Percentiles rank a stretch among this genome's conserved stretches.
Evolutionary conservation across 2,113 vertebrate species (phyloP).

Genomic region (Puntigrus tetrazona): DNA sequence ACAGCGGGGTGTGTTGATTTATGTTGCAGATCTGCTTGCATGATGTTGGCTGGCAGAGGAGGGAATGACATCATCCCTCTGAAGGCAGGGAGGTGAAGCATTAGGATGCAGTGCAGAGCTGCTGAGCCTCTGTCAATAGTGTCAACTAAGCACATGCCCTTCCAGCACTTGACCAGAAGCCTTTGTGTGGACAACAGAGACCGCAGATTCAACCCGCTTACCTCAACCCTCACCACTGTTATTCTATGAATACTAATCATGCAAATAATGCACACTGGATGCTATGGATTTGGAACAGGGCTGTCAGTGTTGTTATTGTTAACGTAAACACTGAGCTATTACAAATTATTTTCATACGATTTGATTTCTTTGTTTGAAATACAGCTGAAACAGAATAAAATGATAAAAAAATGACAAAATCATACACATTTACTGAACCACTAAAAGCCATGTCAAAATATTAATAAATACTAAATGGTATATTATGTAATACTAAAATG

Average conservation of each 20-base stretch:
- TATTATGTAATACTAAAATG: background rate
- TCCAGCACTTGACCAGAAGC: conserved; percentile 12
- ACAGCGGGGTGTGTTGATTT: conserved; percentile 28
- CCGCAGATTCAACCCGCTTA: conserved; percentile 7
- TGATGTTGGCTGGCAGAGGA: background rate
- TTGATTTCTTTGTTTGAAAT: background rate
- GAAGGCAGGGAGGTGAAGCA: conserved; percentile 44
- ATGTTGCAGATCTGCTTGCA: conserved; percentile 1
- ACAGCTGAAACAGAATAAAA: background rate
- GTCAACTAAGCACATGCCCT: conserved; percentile 50
- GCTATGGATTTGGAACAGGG: background rate
- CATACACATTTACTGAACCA: background rate
- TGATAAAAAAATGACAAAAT: background rate
- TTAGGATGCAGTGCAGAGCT: conserved; percentile 51
- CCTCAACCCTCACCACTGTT: background rate
- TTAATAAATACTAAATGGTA: background rate
- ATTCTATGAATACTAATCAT: background rate
- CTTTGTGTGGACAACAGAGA: background rate
- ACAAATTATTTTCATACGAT: background rate
- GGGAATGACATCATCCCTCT: conserved; percentile 57
- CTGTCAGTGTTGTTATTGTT: background rate
- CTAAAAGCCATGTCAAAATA: background rate
- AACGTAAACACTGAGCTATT: background rate
- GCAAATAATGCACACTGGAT: background rate
- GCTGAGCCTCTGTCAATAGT: conserved; percentile 48